Evolutionary conservation across 64 coral and sea anemone species (phyloP), one percentile per base, ranked within the genome.

Genomic region (Platygyra sinensis): DNA sequence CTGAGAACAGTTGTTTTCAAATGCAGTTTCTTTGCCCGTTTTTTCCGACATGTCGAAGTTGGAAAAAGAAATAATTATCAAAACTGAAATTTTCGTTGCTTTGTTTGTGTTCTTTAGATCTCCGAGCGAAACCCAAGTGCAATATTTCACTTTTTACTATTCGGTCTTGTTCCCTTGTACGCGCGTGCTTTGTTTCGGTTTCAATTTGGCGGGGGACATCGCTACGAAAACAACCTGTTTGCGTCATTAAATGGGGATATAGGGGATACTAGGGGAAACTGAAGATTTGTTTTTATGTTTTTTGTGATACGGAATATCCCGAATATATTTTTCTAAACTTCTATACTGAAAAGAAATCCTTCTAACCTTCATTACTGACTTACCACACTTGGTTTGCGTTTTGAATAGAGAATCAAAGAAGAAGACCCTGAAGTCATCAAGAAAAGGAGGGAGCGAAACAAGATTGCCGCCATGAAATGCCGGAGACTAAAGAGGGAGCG

Each of bases 391-490:
- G n/a, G n/a, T 22, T 69, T 25, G n/a, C 14, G 18, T 52, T 51
- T 83, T 83, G 28, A 10, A 24, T 31, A 80, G 77, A 82, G 39
- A 72, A 69, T 60, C 12, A 82, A 85, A 85, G 63, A 80, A 73
- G 88, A 90, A 90, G 80, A 90, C 12, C 89, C 89, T 1, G 89
- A 82, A 22, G 79, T 72, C 10, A 61, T 90, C 8, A 81, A 75
- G n/a, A 80, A 29, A 54, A 73, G 79, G 33, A 73, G 89, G 16
- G 67, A 90, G 36, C 46, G 80, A 83, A 90, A 90, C n/a, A 90
- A 90, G 72, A 82, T 90, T 13, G 89, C 89, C 14, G 89, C 89
- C 10, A 90, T 19, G 67, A 90, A 90, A 46, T 90, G 89, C 18
- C 62, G 89, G 62, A 65, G 62, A 20, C 65, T 52, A 12, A 90